phyloP scores from a whole-genome alignment of 2,888 invertebrate species.

The Elmis aenea region DNA sequence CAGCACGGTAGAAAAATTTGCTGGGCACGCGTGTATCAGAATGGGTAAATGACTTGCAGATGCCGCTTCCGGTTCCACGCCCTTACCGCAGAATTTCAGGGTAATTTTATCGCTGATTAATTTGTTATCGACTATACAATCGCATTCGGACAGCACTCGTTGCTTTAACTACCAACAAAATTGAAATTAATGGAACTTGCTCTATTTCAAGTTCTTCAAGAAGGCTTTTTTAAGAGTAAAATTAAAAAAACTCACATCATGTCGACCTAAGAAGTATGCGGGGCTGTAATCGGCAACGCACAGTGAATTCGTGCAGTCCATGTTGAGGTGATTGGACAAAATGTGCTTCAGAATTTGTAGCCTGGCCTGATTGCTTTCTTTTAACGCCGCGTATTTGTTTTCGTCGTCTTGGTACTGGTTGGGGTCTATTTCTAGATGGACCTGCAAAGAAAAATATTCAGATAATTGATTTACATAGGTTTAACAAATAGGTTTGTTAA shows the following conservation, averaged over 20 bases:
- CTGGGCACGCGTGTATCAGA: conserved; percentile 73
- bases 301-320: conserved; percentile 52
- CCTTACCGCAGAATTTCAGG: conserved; percentile 69
- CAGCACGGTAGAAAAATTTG: conserved; percentile 78
- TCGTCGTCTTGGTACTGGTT: conserved; percentile 60
- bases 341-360: conserved; percentile 75
- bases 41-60: conserved; percentile 63
- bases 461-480: no score
- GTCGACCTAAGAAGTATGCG: conserved; percentile 75
- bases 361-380: conserved; percentile 64
- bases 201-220: conserved; percentile 10
- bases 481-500: no score
- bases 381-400: conserved; percentile 52
- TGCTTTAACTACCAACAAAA: conserved; percentile 63
- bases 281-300: conserved; percentile 52
- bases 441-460: conserved; percentile 50
- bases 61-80: conserved; percentile 54
- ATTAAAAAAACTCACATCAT: conserved; percentile 58
- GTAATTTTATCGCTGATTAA: conserved; percentile 55
- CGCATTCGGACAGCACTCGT: conserved; percentile 58
- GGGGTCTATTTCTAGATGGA: conserved; percentile 78
- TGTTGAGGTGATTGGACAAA: conserved; percentile 62
- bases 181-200: conserved; percentile 1
- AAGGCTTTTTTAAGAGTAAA: no score
- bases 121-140: conserved; percentile 44